Evolutionary conservation across 2,797 vertebrate genomes (phyloP).

Genomic region (Lerista edwardsae): DNA sequence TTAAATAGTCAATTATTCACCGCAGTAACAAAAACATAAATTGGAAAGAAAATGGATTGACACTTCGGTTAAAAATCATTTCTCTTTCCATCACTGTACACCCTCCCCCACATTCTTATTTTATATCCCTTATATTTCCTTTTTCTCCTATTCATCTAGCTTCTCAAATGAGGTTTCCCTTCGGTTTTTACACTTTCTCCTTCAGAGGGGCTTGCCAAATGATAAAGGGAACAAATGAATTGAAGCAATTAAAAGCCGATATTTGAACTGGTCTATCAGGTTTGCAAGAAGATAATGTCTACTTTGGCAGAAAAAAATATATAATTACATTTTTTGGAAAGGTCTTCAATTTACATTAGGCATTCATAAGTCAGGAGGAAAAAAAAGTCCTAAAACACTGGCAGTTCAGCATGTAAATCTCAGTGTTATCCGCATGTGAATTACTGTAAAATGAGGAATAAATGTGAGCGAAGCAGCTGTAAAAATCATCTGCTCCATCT

Average conservation of each 20-base stretch:
- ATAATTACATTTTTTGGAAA: constrained; percentile 59
- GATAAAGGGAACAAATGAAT: constrained; percentile 32
- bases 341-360: constrained; percentile 54
- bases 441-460: constrained; percentile 64
- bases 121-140: not conserved
- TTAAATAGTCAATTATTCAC: not conserved
- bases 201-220: not conserved
- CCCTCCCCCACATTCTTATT: not conserved
- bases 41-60: not conserved
- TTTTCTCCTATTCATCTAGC: not conserved
- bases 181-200: constrained; percentile 27
- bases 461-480: constrained; percentile 57
- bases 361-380: constrained; percentile 44
- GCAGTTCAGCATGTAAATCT: constrained; percentile 58
- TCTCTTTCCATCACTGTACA: not conserved
- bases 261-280: constrained; percentile 39
- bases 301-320: constrained; percentile 47
- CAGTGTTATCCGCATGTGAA: constrained; percentile 49
- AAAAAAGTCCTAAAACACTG: constrained; percentile 38
- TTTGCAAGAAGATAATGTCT: constrained; percentile 41
- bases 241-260: constrained; percentile 35
- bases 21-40: too few species aligned
- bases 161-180: not conserved
- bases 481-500: constrained; percentile 57
- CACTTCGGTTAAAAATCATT: not conserved